Evolutionary conservation across 2,888 invertebrate genomes (phyloP).

Genomic region (Dasysyrphus albostriatus): DNA sequence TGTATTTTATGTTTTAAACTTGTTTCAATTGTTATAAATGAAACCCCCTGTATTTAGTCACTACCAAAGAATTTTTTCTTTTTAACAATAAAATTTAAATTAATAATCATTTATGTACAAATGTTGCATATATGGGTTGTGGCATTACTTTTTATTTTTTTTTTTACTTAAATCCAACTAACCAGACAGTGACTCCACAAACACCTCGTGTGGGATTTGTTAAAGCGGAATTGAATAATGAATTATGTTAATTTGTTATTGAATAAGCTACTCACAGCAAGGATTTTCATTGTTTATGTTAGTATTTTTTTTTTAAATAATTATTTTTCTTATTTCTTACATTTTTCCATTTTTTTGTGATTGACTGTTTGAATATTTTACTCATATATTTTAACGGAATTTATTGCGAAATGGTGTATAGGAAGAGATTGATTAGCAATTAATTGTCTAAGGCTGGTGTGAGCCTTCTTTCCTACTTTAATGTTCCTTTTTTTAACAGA

Average conservation of each 20-base stretch:
- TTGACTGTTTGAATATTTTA: constrained; percentile 4
- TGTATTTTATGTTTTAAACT: no score
- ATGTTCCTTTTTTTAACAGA: no score
- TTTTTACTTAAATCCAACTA: constrained; percentile 3
- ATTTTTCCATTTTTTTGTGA: neutral
- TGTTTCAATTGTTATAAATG: no score
- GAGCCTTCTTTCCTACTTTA: no score
- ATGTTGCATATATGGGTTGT: neutral
- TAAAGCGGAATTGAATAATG: constrained; percentile 68
- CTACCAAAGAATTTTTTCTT: neutral
- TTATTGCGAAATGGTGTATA: constrained; percentile 10
- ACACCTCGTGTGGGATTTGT: constrained; percentile 30
- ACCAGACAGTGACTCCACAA: constrained; percentile 4
- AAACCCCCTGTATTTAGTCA: neutral
- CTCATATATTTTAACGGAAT: constrained; percentile 23
- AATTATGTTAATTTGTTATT: constrained; percentile 60
- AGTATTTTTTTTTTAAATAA: no score
- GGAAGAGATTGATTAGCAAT: neutral
- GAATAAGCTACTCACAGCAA: neutral
- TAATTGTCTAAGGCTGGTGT: no score
- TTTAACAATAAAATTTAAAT: constrained; percentile 10
- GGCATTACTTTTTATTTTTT: constrained; percentile 27
- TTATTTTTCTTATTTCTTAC: no score
- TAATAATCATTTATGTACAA: constrained; percentile 22
- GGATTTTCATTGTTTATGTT: neutral